Percentiles rank a stretch among this genome's conserved stretches.
phyloP scores from a whole-genome alignment of 2,888 invertebrate genomes.

The Rotaria macrura region DNA sequence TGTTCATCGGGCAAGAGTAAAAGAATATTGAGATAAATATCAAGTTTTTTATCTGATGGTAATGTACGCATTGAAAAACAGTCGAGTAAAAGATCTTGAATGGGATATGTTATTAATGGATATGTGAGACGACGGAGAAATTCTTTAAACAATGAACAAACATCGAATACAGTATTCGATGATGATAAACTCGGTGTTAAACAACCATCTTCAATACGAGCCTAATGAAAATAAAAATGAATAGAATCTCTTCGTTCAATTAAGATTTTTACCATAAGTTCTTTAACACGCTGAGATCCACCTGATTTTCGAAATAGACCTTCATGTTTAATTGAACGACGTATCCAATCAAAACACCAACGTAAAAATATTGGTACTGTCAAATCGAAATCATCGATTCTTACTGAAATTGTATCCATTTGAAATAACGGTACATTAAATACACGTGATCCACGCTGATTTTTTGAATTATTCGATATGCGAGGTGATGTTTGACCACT shows the following conservation, averaged over 20 bases:
- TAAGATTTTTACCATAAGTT: background rate
- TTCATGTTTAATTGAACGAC: background rate
- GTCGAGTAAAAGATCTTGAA: background rate
- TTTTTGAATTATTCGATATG: background rate
- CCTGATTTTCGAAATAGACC: slow-evolving; percentile 16
- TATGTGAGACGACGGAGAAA: background rate
- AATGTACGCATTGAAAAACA: background rate
- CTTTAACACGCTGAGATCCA: background rate
- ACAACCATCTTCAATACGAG: background rate
- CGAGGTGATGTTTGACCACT: background rate
- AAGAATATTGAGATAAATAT: slow-evolving; percentile 13
- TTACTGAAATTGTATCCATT: background rate
- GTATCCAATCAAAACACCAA: background rate
- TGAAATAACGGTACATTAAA: background rate
- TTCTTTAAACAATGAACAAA: slow-evolving; percentile 16
- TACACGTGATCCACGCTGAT: background rate
- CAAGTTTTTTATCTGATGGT: background rate
- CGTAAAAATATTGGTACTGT: slow-evolving; percentile 7
- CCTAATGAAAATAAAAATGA: background rate
- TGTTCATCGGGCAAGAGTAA: slow-evolving; percentile 21
- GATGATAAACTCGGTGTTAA: background rate
- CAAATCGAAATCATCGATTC: background rate
- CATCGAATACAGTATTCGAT: background rate
- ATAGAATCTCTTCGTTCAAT: too few species aligned
- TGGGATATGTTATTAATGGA: background rate